Base-by-base conservation (phyloP, 2,888 invertebrate species). In the Caenorhabditis plicata region DNA sequence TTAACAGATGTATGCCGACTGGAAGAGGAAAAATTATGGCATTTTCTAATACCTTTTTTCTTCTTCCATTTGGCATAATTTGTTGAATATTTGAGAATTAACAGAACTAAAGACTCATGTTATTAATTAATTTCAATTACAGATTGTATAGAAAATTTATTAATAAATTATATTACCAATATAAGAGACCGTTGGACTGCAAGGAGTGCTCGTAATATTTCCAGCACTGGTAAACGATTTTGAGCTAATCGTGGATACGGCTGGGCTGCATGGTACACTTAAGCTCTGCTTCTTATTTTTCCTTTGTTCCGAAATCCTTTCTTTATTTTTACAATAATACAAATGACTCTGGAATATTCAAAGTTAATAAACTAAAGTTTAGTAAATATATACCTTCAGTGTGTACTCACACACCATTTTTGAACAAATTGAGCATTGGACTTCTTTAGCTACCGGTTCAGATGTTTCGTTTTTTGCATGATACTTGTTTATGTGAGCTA, bases 321-420 rank as follows among this genome's bases (percentile, higher is more conserved):
- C 53, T 49, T 56, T 64, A 32, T 64, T 64, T 35, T 42, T 31
- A 44, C 68, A 68, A 26, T 64, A 68, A 17, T 44, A 68, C 4
- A 17, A 11, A 38, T 68, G 68, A 22, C 46, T 35, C 40, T 56
- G 45, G 32, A 56, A 40, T 27, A 15, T 20, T 19, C 3, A 20
- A 38, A 5, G 11, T 32, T 35, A 27, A 27, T 9, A 7, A 13
- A 13, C 29, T 9, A 27, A 9, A 27, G 7, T 9, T 9, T 9
- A 27, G 8, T 13, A 27, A 9, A 9, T 27, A 9, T 13, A 9
- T 36, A 20, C 23, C 32, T 40, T 41, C n/a, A 36, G 23, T 2
- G 20, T 23, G 2, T 27, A 25, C 17, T 40, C 42, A 2, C 46
- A 29, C 23, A 51, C 20, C 3, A 11, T 4, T 9, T 43, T 17